These are phyloP conservation scores for Benthosema pterotum DNA, from an alignment of 2,797 vertebrate genomes.

Conservation along the genomic window DNA sequence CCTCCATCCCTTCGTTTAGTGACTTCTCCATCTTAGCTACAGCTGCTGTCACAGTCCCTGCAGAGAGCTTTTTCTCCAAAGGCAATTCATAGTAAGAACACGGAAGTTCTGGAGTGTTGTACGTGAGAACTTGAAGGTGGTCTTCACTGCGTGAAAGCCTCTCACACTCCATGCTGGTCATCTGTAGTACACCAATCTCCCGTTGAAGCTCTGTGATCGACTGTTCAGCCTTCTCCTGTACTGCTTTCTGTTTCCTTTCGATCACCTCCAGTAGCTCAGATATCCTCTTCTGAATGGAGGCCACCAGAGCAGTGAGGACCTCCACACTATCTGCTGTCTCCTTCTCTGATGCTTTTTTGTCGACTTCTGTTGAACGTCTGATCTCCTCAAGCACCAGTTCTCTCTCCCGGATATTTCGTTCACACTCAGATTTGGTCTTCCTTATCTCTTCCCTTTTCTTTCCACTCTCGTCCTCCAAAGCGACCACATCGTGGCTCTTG, in stretches of 20 bases:
- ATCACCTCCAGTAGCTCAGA: background rate
- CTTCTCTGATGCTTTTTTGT: background rate
- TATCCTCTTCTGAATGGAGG: background rate
- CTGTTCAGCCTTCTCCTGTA: background rate
- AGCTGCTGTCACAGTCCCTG: no score
- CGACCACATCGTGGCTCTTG: no score
- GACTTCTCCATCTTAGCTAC: no score
- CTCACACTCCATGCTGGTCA: background rate
- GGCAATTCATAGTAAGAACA: no score
- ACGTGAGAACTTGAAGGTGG: no score
- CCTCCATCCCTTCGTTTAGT: no score
- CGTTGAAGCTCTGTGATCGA: background rate
- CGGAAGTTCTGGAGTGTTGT: no score
- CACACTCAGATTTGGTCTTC: background rate
- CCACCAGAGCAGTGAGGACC: background rate
- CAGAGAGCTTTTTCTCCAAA: no score
- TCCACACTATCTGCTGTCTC: background rate
- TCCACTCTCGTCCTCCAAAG: no score
- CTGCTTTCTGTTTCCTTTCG: constrained; percentile 6
- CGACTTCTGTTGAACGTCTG: background rate
- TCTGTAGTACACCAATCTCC: background rate
- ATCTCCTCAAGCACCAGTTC: background rate
- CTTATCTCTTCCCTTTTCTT: background rate
- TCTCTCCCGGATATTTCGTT: background rate
- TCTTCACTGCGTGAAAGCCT: no score